Evolutionary conservation across 2,797 vertebrate species (phyloP).

Genomic region (Fistularia commersonii): DNA sequence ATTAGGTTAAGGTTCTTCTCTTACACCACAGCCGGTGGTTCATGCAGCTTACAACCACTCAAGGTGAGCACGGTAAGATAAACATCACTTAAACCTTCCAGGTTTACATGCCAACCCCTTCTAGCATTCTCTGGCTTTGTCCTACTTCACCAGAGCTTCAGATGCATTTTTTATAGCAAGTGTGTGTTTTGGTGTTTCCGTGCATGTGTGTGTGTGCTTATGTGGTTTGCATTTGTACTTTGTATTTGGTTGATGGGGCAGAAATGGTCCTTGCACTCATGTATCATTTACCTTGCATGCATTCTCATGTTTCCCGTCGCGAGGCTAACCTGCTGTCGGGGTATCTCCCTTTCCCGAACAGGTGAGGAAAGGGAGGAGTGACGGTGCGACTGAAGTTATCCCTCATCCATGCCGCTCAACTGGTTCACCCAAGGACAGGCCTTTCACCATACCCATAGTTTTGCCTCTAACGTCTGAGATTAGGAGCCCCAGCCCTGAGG

Average conservation of each 20-base stretch:
- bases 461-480: slow-evolving; percentile 38
- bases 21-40: slow-evolving; percentile 41
- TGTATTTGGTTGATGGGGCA: slow-evolving; percentile 4
- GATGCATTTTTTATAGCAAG: slow-evolving; percentile 27
- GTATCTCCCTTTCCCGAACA: slow-evolving; percentile 40
- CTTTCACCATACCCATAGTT: slow-evolving; percentile 52
- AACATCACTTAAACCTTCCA: slow-evolving; percentile 13
- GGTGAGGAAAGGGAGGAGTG: slow-evolving; percentile 69
- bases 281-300: slow-evolving; percentile 33
- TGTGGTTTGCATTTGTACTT: too few relatives aligned
- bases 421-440: slow-evolving; percentile 48
- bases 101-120: slow-evolving; percentile 18
- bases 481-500: slow-evolving; percentile 48
- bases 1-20: slow-evolving; percentile 69
- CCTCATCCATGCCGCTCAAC: slow-evolving; percentile 60
- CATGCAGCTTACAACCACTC: slow-evolving; percentile 52
- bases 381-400: slow-evolving; percentile 34
- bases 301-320: slow-evolving; percentile 39
- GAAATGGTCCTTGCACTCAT: background rate
- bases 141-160: slow-evolving; percentile 1
- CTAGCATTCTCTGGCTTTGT: slow-evolving; percentile 9
- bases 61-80: slow-evolving; percentile 66
- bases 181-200: background rate
- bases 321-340: slow-evolving; percentile 23
- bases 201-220: background rate